Evolutionary conservation across 2,113 vertebrate genomes (phyloP).

Genomic region (Monopterus albus): DNA sequence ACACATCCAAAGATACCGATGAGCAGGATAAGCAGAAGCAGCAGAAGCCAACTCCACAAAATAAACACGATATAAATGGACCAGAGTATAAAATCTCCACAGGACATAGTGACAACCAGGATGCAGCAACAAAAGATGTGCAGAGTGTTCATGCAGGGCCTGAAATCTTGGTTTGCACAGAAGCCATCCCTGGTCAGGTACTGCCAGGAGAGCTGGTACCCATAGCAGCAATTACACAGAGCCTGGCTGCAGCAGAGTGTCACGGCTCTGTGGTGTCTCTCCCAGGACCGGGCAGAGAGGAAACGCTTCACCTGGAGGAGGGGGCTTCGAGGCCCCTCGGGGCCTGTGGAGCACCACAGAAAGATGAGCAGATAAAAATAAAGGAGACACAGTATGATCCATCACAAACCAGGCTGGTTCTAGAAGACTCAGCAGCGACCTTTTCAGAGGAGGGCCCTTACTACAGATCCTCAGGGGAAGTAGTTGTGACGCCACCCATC

Average conservation of each 20-base stretch:
- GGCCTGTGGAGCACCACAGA: not conserved
- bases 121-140: not conserved
- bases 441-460: not conserved
- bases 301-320: not conserved
- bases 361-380: not conserved
- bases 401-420: not conserved
- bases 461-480: not conserved
- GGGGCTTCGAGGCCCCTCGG: not conserved
- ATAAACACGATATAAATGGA: not conserved
- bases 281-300: not conserved
- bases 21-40: not conserved
- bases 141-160: not conserved
- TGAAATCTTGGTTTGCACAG: not conserved
- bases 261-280: not conserved
- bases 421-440: not conserved
- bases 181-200: not conserved
- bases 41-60: rapidly evolving
- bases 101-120: not conserved
- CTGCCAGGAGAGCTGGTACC: not conserved
- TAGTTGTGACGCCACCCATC: not conserved
- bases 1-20: not conserved
- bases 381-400: not conserved
- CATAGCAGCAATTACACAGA: not conserved
- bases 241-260: not conserved
- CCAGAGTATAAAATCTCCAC: not conserved